Base-by-base conservation (phyloP, 2,113 vertebrate genomes). In the Gymnobelideus leadbeateri region DNA sequence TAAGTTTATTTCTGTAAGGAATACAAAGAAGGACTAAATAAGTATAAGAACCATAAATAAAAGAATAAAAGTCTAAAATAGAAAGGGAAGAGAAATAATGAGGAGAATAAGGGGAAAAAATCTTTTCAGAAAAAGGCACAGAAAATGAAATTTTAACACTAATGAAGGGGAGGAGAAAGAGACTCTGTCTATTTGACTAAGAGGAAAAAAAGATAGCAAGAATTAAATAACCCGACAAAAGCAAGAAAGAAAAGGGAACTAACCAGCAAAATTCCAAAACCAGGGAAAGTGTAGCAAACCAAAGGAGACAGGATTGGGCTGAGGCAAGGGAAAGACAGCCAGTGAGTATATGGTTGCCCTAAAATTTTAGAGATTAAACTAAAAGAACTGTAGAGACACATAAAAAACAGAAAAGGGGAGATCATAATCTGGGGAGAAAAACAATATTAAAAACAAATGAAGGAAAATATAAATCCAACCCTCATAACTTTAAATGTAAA, bases 161-260 rank as follows among this genome's bases (percentile, higher is more conserved):
- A 84, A 84, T 43, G 5, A 84, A 84, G n/a, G 31, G 37, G 61
- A 68, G 14, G 61, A n/a, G 5, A 68, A 4, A 14, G 31, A 16
- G 14, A 19, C 14, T 68, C 61, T 19, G 31, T 3, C 61, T n/a
- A 37, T 68, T 16, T 68, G 14, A 68, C 26, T 68, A 11, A 37
- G 37, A 68, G 37, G 91, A 52, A 50, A 1, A 0, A 1, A n/a
- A 89, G 46, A 84, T 37, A 52, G 1, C 0, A 0, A 43, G 6
- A 84, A 84, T 84, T 84, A 84, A 77, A 77, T n/a, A 77, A 84
- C n/a, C 19, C 21, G 37, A 84, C 43, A 84, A 84, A 84, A 23
- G 16, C 37, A 84, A 84, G n/a, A 19, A 84, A 84, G 68, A 0
- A 84, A 84, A 21, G 16, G 12, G 61, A 68, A 68, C 11, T 21